Conservation (phyloP, 2,888 invertebrate species). For the Crossocerus cetratus region DNA sequence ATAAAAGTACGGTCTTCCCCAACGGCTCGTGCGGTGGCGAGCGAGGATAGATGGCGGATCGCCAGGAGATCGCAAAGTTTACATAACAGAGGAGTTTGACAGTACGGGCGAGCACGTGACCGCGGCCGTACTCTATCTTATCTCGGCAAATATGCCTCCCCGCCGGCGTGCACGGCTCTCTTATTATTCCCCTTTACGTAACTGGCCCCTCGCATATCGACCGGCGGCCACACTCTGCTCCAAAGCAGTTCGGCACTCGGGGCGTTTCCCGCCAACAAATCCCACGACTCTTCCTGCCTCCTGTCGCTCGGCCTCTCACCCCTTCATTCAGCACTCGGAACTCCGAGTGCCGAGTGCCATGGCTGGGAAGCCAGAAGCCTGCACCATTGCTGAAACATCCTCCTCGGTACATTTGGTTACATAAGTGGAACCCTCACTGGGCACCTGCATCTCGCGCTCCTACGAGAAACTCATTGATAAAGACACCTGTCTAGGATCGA, state of each 20-base stretch:
- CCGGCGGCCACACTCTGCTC: constrained; percentile 41
- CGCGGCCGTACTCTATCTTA: constrained; percentile 64
- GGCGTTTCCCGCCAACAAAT: constrained; percentile 54
- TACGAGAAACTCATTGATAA: too few species aligned
- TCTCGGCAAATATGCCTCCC: constrained; percentile 62
- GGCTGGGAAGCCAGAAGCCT: too few species aligned
- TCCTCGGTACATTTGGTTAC: too few species aligned
- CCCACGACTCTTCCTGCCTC: constrained; percentile 5
- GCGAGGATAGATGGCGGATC: constrained; percentile 62
- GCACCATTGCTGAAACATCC: too few species aligned
- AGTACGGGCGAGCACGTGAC: constrained; percentile 71
- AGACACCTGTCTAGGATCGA: too few species aligned
- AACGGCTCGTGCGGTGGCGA: constrained; percentile 28
- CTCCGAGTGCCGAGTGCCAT: too few species aligned
- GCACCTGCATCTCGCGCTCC: too few species aligned
- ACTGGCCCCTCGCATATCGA: constrained; percentile 58
- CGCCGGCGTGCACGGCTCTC: constrained; percentile 44
- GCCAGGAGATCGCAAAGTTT: constrained; percentile 72
- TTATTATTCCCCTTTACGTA: constrained; percentile 67
- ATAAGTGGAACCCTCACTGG: too few species aligned
- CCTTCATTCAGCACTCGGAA: not conserved
- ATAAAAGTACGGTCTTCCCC: constrained; percentile 43
- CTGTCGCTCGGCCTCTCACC: not conserved
- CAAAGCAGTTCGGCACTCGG: constrained; percentile 31
- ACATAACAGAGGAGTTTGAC: constrained; percentile 75